Evolutionary conservation across 2,888 invertebrate species (phyloP), one percentile per base, ranked within the genome.

Genomic region (Tribolium freemani): DNA sequence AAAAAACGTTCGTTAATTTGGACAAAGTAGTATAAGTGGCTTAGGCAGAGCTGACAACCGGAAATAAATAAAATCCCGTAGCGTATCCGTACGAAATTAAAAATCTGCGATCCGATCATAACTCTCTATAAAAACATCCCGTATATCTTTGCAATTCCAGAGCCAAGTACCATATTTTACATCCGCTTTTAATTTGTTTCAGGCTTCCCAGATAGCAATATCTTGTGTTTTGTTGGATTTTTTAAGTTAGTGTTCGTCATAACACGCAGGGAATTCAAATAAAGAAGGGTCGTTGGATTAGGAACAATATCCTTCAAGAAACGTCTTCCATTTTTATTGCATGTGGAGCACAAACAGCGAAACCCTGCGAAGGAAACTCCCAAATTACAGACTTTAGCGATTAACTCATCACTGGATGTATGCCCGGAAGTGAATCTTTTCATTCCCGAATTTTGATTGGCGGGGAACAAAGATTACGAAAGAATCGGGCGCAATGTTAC

Each of bases 91-190:
- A 38, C 53, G 54, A 64, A 64, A 64, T 64, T 64, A 64, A 53
- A 64, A 64, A 64, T 64, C 64, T 54, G 64, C 64, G 53, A 64
- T 64, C 54, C 64, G 53, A 64, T 64, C 64, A 64, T 64, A 64
- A 64, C 64, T 64, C 64, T 64, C 64, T 64, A 64, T 64, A 64
- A 44, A 26, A 64, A 54, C 64, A 64, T 54, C 64, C 44, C 64
- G 64, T 64, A 64, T 64, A 64, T 64, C 64, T 64, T n/a, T 54
- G 53, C 45, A 21, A 38, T 63, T 63, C 63, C 63, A 50, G 60
- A 60, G 16, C 50, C 51, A 51, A 63, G 64, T 64, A 64, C 53
- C 44, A 64, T 64, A 64, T 64, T 64, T 64, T 63, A 50, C 63
- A 63, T 63, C 64, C 13, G 44, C 44, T 64, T 64, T 64, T 64